A percentile compares a stretch with the other conserved stretches of the same genome.
Conservation (phyloP, 2,797 vertebrate species). For the Malurus leucopterus region DNA sequence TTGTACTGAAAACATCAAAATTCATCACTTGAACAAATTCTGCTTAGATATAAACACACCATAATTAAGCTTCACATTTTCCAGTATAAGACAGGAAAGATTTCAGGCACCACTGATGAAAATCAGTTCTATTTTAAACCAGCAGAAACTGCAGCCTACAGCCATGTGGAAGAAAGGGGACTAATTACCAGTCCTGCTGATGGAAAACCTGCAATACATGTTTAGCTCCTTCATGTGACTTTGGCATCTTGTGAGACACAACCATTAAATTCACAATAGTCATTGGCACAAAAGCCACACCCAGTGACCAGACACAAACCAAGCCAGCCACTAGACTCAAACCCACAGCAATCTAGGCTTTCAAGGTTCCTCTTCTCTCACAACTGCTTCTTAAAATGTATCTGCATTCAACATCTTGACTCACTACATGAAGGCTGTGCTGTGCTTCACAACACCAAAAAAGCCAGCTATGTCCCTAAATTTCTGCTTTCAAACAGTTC, state of each 20-base stretch:
- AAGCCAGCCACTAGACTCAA: not conserved
- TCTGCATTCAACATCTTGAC: not conserved
- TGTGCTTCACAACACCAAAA: not conserved
- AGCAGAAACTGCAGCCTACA: not conserved
- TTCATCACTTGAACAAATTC: not conserved
- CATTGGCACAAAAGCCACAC: not conserved
- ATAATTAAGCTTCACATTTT: not conserved
- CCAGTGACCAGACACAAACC: not conserved
- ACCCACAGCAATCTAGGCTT: not conserved
- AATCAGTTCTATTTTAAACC: not conserved
- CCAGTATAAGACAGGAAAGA: not conserved
- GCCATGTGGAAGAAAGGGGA: not conserved
- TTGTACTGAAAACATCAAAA: constrained; percentile 13
- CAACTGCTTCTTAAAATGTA: not conserved
- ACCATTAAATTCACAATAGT: not conserved
- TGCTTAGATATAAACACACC: not conserved
- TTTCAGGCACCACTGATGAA: not conserved
- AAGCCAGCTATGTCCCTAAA: not conserved
- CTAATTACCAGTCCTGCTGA: not conserved
- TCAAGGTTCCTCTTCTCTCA: not conserved
- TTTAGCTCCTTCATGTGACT: not conserved
- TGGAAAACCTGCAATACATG: not conserved
- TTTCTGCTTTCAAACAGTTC: not conserved
- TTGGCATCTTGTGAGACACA: not conserved
- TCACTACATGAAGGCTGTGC: not conserved